Base-by-base conservation (phyloP, 2,113 vertebrate species). In the Probosciger aterrimus region DNA sequence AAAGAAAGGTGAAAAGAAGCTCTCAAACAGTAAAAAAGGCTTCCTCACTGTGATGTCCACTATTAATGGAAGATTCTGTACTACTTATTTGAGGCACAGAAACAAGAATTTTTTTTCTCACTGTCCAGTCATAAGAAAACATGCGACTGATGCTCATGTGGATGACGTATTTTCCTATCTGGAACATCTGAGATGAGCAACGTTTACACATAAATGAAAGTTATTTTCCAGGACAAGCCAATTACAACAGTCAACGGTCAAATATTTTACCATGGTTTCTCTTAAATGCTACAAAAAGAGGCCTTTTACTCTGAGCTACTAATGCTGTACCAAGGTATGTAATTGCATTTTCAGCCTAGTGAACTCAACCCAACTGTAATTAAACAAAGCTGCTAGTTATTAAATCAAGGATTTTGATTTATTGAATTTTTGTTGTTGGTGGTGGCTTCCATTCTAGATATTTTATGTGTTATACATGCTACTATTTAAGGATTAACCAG, bases 401-500 rank as follows among this genome's bases (percentile, higher is more conserved):
- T 88, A 95, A 90, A 93, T 64, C 64, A 86, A 86, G 39, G 78
- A 79, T 60, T 81, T 47, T 68, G 60, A 86, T 78, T 86, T 84
- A 90, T 43, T 75, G 55, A 43, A 44, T 63, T 86, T 64, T 80
- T 94, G n/a, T 8, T 93, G 39, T 27, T 84, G 44, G 33, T 67
- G 64, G 24, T 73, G 16, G 23, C 49, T 95, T 95, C 41, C 24
- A 24, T 82, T 89, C 35, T 89, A 62, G 69, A 55, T 92, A 87
- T 87, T 94, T 74, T 52, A 31, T 85, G 39, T 33, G 25, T 55
- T 88, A 77, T 46, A 63, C 19, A 78, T 63, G 27, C n/a, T 88
- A 43, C 65, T 92, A 53, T 75, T 63, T 88, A 63, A 92, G 50
- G 73, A 96, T 93, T 83, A 96, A 83, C 53, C 80, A 92, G 68